These are phyloP conservation scores for Heliconius eleuchia DNA, from an alignment of 1,140 invertebrate species.

Conservation along the genomic window DNA sequence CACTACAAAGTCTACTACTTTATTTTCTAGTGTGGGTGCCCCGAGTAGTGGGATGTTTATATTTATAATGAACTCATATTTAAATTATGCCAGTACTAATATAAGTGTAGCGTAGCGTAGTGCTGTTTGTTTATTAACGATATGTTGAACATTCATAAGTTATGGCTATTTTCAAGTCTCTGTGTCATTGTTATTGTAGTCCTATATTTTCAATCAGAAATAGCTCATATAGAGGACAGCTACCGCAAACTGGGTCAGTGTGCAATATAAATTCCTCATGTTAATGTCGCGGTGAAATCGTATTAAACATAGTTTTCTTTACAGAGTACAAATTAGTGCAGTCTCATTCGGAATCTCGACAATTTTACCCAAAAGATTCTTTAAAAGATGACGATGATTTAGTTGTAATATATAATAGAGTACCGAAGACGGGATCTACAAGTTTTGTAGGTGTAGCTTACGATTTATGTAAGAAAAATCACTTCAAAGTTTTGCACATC, in stretches of 20 bases:
- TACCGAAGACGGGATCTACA: conserved; percentile 99
- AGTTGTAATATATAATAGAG: conserved; percentile 96
- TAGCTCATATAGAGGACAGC: conserved; percentile 64
- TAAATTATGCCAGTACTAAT: conserved; percentile 61
- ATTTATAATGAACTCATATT: conserved; percentile 62
- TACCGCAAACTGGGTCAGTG: conserved; percentile 67
- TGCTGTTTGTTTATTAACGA: conserved; percentile 41
- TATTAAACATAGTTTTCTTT: conserved; percentile 42
- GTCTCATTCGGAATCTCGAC: conserved; percentile 59
- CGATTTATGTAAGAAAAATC: conserved; percentile 95
- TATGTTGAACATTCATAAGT: conserved; percentile 76
- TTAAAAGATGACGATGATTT: conserved; percentile 83
- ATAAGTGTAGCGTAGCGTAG: conserved; percentile 48
- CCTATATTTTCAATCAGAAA: conserved; percentile 76
- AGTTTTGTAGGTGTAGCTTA: conserved; percentile 99
- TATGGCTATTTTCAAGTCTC: conserved; percentile 71
- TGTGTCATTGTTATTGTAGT: conserved; percentile 70
- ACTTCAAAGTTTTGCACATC: conserved; percentile 93
- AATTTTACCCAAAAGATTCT: conserved; percentile 57
- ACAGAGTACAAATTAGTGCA: conserved; percentile 73
- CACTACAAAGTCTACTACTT: conserved; percentile 24
- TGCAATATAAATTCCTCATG: conserved; percentile 17
- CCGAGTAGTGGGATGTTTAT: conserved; percentile 59
- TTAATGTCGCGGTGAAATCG: conserved; percentile 30
- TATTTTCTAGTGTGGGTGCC: conserved; percentile 54